phyloP scores from a whole-genome alignment of 2,888 invertebrate species.

The Zelleria hepariella region DNA sequence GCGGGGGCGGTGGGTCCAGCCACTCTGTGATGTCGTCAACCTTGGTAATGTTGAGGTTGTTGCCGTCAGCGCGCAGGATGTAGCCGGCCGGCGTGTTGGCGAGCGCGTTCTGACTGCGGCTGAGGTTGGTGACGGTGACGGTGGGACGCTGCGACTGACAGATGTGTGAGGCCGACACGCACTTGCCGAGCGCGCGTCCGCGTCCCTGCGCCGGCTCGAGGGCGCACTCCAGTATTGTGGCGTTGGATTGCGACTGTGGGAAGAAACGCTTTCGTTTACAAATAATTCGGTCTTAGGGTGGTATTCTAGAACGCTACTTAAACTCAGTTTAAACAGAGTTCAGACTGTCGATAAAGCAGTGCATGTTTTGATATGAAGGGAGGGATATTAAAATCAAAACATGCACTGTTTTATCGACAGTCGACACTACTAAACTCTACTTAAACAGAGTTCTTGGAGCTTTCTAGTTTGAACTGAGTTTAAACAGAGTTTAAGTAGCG shows the following conservation, averaged over 20 bases:
- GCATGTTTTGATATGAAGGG: too few species aligned
- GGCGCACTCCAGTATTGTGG: constrained; percentile 16
- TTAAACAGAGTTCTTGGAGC: too few species aligned
- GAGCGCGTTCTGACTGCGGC: constrained; percentile 37
- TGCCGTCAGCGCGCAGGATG: constrained; percentile 44
- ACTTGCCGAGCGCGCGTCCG: constrained; percentile 48
- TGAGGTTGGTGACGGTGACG: constrained; percentile 21
- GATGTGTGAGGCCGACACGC: constrained; percentile 57
- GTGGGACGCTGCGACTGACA: constrained; percentile 17
- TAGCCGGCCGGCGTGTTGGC: constrained; percentile 38
- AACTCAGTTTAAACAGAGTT: too few species aligned
- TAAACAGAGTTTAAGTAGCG: too few species aligned
- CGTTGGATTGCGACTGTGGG: constrained; percentile 36
- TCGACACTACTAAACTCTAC: too few species aligned
- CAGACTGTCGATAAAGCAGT: too few species aligned
- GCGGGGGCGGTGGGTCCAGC: constrained; percentile 50
- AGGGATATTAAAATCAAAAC: too few species aligned
- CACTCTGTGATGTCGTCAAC: constrained; percentile 62
- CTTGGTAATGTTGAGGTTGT: constrained; percentile 51
- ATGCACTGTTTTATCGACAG: too few species aligned
- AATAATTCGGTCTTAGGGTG: too few species aligned
- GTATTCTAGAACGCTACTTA: too few species aligned
- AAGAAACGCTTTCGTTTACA: not conserved
- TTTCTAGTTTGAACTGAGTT: too few species aligned
- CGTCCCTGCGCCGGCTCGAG: constrained; percentile 9